phyloP scores from a whole-genome alignment of 2,113 vertebrate species.

The Verasper variegatus region DNA sequence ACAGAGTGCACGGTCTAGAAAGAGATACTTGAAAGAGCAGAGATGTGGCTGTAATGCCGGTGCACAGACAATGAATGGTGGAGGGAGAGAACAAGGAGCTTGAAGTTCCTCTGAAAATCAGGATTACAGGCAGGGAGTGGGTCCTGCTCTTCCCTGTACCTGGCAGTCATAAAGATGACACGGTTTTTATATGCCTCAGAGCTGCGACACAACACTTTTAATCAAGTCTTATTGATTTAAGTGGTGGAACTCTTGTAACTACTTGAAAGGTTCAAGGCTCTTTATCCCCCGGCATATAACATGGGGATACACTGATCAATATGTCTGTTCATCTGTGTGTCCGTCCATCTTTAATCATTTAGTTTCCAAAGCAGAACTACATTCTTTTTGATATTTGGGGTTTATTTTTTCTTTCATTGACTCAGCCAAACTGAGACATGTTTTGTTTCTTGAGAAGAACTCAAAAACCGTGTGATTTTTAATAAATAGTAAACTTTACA shows the following conservation, averaged over 20 bases:
- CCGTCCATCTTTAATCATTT: not conserved
- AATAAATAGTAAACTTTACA: not conserved
- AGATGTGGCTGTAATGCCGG: conserved; percentile 39
- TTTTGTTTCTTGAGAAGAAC: too few species aligned
- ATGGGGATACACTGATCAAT: not conserved
- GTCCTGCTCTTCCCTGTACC: conserved; percentile 26
- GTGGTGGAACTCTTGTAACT: conserved; percentile 20
- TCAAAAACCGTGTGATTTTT: too few species aligned
- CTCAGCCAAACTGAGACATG: too few species aligned
- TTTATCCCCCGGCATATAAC: not conserved
- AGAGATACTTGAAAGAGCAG: conserved; percentile 38
- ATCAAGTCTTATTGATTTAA: conserved; percentile 36
- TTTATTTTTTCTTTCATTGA: too few species aligned
- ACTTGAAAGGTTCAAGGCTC: not conserved
- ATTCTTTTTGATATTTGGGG: too few species aligned
- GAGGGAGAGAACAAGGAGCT: conserved; percentile 20
- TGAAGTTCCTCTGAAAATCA: conserved; percentile 42
- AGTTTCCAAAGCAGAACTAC: not conserved
- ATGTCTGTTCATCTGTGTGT: not conserved
- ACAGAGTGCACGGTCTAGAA: conserved; percentile 16
- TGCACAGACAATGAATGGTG: conserved; percentile 18
- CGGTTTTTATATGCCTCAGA: conserved; percentile 18
- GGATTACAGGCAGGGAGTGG: conserved; percentile 50
- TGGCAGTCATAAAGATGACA: conserved; percentile 29
- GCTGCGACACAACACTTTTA: conserved; percentile 20